Percentiles rank a stretch among this genome's conserved stretches.
phyloP scores from a whole-genome alignment of 2,113 vertebrate genomes.

The Xyliphius kryptos region DNA sequence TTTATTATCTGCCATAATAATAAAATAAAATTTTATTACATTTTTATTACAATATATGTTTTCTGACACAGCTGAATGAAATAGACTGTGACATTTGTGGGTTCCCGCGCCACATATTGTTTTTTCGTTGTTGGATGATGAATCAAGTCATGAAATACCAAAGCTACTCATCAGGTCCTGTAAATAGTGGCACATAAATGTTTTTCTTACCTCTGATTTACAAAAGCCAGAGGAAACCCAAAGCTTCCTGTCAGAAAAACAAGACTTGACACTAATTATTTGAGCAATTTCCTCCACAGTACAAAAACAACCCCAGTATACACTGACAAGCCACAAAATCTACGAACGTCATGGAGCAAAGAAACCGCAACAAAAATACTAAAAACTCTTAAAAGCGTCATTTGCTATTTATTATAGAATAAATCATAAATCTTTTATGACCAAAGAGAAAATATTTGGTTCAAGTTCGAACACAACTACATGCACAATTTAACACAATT shows the following conservation, averaged over 20 bases:
- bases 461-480: no score
- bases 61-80: background rate
- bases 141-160: background rate
- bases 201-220: background rate
- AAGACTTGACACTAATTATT: background rate
- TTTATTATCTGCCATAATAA: background rate
- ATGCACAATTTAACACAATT: no score
- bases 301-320: background rate
- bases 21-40: background rate
- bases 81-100: background rate
- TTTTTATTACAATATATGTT: background rate
- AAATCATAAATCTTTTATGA: no score
- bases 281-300: background rate
- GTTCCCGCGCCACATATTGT: background rate
- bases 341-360: background rate
- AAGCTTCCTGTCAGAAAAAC: conserved; percentile 4
- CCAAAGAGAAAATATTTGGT: no score
- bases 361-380: background rate
- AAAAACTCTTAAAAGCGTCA: no score
- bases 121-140: background rate
- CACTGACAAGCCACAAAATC: background rate
- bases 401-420: no score
- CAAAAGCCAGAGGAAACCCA: background rate
- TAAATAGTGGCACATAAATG: background rate
- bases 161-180: background rate